Conservation (phyloP, 2,888 invertebrate species). For the Rotaria macrura region DNA sequence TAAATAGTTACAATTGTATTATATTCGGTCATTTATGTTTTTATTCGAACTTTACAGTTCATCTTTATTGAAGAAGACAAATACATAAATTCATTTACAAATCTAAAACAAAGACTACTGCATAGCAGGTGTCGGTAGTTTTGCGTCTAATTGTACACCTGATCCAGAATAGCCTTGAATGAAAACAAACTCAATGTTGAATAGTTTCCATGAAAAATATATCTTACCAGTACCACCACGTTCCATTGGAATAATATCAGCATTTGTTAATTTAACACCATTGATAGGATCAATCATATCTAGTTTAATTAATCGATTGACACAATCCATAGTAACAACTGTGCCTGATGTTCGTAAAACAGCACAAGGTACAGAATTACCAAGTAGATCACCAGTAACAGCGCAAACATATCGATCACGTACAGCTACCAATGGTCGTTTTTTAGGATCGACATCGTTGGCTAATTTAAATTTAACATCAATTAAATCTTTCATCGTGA, state of each 20-base stretch:
- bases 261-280: conserved; percentile 65
- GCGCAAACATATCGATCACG: conserved; percentile 83
- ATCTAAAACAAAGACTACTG: background rate
- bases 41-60: no score
- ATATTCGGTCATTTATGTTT: no score
- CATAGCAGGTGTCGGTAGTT: background rate
- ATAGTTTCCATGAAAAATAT: background rate
- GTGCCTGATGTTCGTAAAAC: conserved; percentile 81
- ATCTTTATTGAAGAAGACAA: background rate
- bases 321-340: conserved; percentile 87
- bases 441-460: conserved; percentile 65
- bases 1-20: no score
- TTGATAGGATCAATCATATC: conserved; percentile 92
- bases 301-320: conserved; percentile 85
- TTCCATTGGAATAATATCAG: conserved; percentile 81
- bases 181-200: background rate
- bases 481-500: conserved; percentile 82
- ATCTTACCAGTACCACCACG: conserved; percentile 52
- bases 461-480: conserved; percentile 81
- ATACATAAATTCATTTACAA: background rate
- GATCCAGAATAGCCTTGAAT: background rate
- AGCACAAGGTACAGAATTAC: conserved; percentile 73
- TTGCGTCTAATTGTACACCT: background rate
- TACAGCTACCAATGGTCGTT: conserved; percentile 72
- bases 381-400: conserved; percentile 84